phyloP scores from a whole-genome alignment of 2,888 invertebrate species.

The Eurois occulta region DNA sequence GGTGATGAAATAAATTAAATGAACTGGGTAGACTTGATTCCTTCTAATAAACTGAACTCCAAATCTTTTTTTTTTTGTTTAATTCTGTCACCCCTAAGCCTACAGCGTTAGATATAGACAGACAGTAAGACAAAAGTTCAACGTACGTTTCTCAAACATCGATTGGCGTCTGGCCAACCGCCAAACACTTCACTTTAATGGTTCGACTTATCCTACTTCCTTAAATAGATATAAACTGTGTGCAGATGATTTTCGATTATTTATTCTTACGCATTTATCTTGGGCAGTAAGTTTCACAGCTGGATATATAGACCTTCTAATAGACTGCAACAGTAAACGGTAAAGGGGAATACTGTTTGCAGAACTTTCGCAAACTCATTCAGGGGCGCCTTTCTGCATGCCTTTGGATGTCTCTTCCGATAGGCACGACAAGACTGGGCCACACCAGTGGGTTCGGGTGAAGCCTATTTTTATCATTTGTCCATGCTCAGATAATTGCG shows the following conservation, averaged over 20 bases:
- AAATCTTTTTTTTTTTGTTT: not conserved
- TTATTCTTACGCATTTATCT: constrained; percentile 35
- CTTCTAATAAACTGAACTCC: too few species aligned
- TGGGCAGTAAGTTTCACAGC: constrained; percentile 11
- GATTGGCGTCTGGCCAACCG: constrained; percentile 84
- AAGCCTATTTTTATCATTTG: not conserved
- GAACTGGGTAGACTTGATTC: not conserved
- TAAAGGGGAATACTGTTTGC: not conserved
- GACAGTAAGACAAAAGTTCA: constrained; percentile 83
- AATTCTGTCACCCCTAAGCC: constrained; percentile 28
- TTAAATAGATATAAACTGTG: constrained; percentile 82
- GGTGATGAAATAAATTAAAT: too few species aligned
- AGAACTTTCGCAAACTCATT: not conserved
- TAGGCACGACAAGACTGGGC: not conserved
- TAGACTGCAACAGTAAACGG: not conserved
- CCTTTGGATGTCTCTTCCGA: not conserved
- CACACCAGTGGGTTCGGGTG: not conserved
- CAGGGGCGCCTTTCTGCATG: not conserved
- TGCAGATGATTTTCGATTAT: constrained; percentile 54
- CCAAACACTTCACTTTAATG: constrained; percentile 87
- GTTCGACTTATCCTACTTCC: constrained; percentile 83
- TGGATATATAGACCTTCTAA: not conserved
- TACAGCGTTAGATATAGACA: constrained; percentile 55
- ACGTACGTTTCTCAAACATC: constrained; percentile 81
- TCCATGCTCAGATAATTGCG: not conserved